phyloP scores from a whole-genome alignment of 2,797 vertebrate genomes.

The Limnodromus scolopaceus region DNA sequence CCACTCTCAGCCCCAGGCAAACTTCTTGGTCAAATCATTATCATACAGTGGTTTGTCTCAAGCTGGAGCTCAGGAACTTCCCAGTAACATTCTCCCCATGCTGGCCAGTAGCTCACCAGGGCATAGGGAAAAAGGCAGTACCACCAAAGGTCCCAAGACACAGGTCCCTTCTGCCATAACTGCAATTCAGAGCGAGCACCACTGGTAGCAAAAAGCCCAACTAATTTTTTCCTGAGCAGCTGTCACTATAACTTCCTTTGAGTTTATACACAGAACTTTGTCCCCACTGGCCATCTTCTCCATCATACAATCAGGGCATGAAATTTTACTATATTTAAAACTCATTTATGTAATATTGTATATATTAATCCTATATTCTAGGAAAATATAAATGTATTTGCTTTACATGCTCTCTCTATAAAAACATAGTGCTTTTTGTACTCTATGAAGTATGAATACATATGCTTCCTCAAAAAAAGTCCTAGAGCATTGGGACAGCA shows the following conservation, averaged over 20 bases:
- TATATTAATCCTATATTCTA: not conserved
- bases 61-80: not conserved
- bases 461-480: not conserved
- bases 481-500: not conserved
- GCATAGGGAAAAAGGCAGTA: not conserved
- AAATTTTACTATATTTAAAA: not conserved
- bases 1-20: not conserved
- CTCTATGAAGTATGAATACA: not conserved
- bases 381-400: not conserved
- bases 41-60: not conserved
- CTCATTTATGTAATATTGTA: not conserved
- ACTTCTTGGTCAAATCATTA: not conserved
- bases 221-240: not conserved
- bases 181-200: not conserved
- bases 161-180: not conserved
- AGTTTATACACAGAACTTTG: not conserved
- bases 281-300: not conserved
- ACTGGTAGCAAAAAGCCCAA: not conserved
- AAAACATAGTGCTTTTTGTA: not conserved
- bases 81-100: not conserved
- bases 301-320: not conserved
- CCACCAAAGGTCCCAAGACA: not conserved
- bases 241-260: not conserved
- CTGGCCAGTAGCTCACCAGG: not conserved
- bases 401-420: not conserved